phyloP scores from a whole-genome alignment of 2,113 vertebrate genomes.

The Clarias macrocephalus region DNA sequence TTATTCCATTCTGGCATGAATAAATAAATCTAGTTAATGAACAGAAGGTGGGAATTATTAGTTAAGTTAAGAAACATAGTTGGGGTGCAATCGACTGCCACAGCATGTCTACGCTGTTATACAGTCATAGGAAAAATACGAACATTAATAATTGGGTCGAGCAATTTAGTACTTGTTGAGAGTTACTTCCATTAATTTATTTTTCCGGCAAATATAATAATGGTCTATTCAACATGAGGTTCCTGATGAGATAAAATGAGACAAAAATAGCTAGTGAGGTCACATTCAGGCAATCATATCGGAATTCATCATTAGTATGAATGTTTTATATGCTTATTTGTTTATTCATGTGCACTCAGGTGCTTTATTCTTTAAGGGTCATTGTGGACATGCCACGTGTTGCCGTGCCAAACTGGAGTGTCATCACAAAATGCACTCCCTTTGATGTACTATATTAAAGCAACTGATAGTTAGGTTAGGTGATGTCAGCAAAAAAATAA shows the following conservation, averaged over 20 bases:
- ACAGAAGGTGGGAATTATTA: not conserved
- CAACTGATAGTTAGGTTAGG: not conserved
- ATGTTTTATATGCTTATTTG: not conserved
- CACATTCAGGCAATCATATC: not conserved
- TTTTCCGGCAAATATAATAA: not conserved
- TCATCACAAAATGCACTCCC: not conserved
- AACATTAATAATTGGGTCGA: not conserved
- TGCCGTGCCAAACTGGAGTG: not conserved
- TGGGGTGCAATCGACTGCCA: no score
- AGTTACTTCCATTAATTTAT: not conserved
- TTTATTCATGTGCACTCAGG: not conserved
- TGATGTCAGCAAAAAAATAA: not conserved
- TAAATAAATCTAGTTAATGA: not conserved
- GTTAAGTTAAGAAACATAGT: not conserved
- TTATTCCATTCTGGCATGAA: no score
- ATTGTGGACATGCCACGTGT: not conserved
- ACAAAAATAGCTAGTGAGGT: not conserved
- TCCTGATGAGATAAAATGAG: not conserved
- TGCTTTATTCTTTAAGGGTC: not conserved
- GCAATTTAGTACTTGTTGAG: not conserved
- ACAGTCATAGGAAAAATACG: not conserved
- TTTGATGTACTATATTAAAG: not conserved
- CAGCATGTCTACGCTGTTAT: slow-evolving; percentile 2
- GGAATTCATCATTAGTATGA: not conserved
- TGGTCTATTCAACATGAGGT: not conserved